Evolutionary conservation across 1,140 invertebrate species (phyloP).

Genomic region (Lasaia peninsularis): DNA sequence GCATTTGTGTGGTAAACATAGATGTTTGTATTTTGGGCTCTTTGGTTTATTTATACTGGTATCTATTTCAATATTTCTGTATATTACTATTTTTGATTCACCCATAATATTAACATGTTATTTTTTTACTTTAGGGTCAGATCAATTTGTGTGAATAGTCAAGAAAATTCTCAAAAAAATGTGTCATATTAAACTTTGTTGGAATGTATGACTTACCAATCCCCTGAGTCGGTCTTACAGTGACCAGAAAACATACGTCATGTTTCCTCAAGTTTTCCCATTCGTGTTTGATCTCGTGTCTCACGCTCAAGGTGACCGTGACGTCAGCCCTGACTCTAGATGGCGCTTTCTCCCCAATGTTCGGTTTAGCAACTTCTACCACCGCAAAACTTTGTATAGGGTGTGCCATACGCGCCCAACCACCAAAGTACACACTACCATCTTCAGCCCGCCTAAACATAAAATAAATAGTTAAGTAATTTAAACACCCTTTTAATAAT

Average conservation of each 20-base stretch:
- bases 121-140: no score
- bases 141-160: no score
- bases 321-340: slow-evolving; percentile 96
- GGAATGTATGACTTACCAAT: slow-evolving; percentile 80
- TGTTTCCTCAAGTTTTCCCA: slow-evolving; percentile 98
- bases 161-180: no score
- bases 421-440: slow-evolving; percentile 92
- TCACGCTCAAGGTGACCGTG: slow-evolving; percentile 92
- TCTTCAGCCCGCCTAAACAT: slow-evolving; percentile 89
- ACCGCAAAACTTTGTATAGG: slow-evolving; percentile 95
- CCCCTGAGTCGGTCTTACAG: slow-evolving; percentile 89
- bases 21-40: no score
- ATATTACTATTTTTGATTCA: no score
- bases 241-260: slow-evolving; percentile 98
- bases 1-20: no score
- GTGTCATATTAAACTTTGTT: no score
- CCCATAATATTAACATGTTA: no score
- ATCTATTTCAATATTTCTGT: no score
- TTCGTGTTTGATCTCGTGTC: slow-evolving; percentile 94
- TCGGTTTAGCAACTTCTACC: slow-evolving; percentile 95
- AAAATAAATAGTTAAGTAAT: background rate
- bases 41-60: no score
- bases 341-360: slow-evolving; percentile 95
- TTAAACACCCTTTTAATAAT: no score
- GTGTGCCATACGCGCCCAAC: slow-evolving; percentile 99